Base-by-base conservation (phyloP, 2,888 invertebrate genomes). In the Leptinotarsa rubiginosa region DNA sequence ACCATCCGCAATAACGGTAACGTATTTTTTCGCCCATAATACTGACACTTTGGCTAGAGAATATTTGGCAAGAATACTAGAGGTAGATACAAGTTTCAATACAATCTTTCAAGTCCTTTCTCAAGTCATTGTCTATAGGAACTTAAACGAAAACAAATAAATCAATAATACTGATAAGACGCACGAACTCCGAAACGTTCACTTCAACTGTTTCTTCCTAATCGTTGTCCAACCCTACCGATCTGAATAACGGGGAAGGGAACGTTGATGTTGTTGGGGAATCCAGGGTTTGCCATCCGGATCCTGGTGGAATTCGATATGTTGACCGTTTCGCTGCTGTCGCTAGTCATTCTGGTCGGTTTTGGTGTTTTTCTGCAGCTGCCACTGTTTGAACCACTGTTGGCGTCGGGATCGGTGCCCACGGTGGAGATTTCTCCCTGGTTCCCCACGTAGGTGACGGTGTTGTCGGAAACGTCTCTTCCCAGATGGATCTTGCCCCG, bases 391-490 rank as follows among this genome's bases (percentile, higher is more conserved):
- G 25, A 52, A 25, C n/a, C n/a, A 13, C n/a, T n/a, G 10, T 31
- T 41, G 41, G 10, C 41, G 12, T 41, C 41, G 41, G 41, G 10
- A 41, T 41, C 41, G 2, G 41, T 13, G n/a, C 52, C 47, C n/a
- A 68, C 54, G 20, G 5, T 54, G 15, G 56, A 54, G 10, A 80
- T 73, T 56, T 69, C 66, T 41, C 81, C 79, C 20, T 77, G 67
- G 25, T 77, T 79, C 12, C 82, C 82, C 4, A 80, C 70, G 65
- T 77, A 80, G 16, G 72, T 77, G 47, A 80, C 75, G 15, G 75
- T 70, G 16, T 79, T 75, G 2, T 78, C 69, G 12, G 78, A 62
- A 7, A 81, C 74, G 15, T 72, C 69, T 1, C 52, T 16, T 1
- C 77, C 80, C 41, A 82, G 47, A 12, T 47, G 18, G 13, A 82